Evolutionary conservation across 35 echinoderm and acorn worm species (phyloP).

Genomic region (Apostichopus parvimensis): DNA sequence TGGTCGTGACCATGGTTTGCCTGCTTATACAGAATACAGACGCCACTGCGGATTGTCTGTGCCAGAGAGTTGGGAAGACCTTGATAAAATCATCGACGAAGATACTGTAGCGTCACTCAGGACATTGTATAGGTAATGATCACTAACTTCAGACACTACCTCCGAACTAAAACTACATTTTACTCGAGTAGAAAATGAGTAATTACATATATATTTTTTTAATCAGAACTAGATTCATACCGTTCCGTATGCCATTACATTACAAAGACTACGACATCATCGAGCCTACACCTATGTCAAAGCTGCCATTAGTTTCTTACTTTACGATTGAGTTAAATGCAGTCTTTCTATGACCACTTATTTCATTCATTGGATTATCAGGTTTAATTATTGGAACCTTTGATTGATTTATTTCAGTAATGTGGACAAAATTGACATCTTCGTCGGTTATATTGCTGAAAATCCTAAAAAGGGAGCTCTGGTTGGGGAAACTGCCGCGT

Average conservation of each 20-base stretch:
- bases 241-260: too few relatives aligned
- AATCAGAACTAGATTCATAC: too few relatives aligned
- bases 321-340: not conserved
- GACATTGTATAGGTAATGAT: not conserved
- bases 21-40: slow-evolving; percentile 20
- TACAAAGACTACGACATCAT: not conserved
- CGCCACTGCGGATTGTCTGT: not conserved
- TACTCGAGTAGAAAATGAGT: not conserved
- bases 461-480: not conserved
- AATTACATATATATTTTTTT: too few relatives aligned
- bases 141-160: not conserved
- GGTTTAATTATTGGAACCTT: too few relatives aligned
- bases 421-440: not conserved
- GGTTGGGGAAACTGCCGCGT: slow-evolving; percentile 23
- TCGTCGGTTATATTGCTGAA: not conserved
- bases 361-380: not conserved
- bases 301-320: not conserved
- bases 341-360: not conserved
- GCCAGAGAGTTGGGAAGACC: not conserved
- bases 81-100: not conserved
- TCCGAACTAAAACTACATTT: not conserved
- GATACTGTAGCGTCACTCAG: not conserved
- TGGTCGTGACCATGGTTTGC: slow-evolving; percentile 16
- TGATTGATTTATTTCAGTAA: not conserved
- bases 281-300: not conserved